Percentiles rank a stretch among this genome's conserved stretches.
These are phyloP conservation scores for Manis crassicaudata DNA, from an alignment of 2,797 vertebrate species.

Conservation along the genomic window DNA sequence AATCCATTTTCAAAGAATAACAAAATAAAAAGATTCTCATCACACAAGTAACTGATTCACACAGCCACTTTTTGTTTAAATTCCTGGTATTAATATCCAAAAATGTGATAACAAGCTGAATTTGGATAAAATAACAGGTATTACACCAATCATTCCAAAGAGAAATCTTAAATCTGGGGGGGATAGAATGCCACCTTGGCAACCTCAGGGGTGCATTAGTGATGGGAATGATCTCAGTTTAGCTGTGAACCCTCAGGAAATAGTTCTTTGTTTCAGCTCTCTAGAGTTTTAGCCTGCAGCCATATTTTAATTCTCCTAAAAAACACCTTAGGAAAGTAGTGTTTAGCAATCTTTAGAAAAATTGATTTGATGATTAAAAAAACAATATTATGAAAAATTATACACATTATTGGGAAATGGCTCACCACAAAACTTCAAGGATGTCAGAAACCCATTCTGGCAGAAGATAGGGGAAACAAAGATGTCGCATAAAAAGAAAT, in stretches of 20 bases:
- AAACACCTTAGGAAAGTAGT: background rate
- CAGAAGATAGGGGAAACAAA: background rate
- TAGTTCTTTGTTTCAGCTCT: background rate
- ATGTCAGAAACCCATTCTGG: background rate
- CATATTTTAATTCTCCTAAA: background rate
- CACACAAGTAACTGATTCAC: conserved; percentile 69
- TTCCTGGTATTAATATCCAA: conserved; percentile 80
- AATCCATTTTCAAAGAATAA: conserved; percentile 48
- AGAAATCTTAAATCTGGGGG: conserved; percentile 46
- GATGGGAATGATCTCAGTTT: background rate
- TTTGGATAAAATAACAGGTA: conserved; percentile 67
- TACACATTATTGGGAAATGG: background rate
- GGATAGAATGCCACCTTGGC: background rate
- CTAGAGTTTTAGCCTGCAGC: background rate
- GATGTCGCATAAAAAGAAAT: background rate
- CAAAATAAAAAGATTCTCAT: conserved; percentile 68
- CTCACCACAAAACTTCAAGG: background rate
- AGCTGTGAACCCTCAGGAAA: background rate
- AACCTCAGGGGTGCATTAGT: background rate
- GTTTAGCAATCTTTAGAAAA: conserved; percentile 7
- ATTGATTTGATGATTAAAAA: background rate
- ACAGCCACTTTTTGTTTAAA: conserved; percentile 85
- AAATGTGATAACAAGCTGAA: conserved; percentile 58
- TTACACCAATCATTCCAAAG: conserved; percentile 62
- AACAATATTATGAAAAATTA: background rate